Conservation (phyloP, 2,888 invertebrate genomes). For the Drosophila tanythrix region DNA sequence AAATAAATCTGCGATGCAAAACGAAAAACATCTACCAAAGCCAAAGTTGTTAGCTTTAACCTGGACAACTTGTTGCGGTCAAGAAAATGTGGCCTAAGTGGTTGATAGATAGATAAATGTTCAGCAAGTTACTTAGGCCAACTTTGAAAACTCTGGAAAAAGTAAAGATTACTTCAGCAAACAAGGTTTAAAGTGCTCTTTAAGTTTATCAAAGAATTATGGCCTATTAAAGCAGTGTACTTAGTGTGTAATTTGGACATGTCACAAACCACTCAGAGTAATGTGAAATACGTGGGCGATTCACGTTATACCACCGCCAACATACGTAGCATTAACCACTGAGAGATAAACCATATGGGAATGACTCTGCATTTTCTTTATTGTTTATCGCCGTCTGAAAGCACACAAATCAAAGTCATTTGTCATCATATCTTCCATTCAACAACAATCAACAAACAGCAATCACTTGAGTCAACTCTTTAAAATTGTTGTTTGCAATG, state of each 20-base stretch:
- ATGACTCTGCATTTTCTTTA: background rate
- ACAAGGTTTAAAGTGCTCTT: background rate
- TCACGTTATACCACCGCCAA: conserved; percentile 25
- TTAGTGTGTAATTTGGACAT: conserved; percentile 22
- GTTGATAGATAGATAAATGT: conserved; percentile 2
- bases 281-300: conserved; percentile 49
- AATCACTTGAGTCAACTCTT: conserved; percentile 29
- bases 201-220: conserved; percentile 2
- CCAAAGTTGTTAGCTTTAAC: conserved; percentile 33
- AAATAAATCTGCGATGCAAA: conserved; percentile 2
- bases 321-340: conserved; percentile 21
- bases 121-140: conserved; percentile 4
- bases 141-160: conserved; percentile 10
- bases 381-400: background rate
- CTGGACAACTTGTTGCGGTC: conserved; percentile 37
- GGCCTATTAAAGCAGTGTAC: conserved; percentile 13
- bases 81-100: conserved; percentile 17
- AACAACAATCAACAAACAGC: conserved; percentile 37
- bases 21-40: conserved; percentile 4
- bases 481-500: conserved; percentile 16
- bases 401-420: conserved; percentile 41
- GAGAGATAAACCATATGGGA: conserved; percentile 19
- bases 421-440: conserved; percentile 17
- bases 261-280: conserved; percentile 37
- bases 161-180: background rate